phyloP scores from a whole-genome alignment of 2,888 invertebrate species.

The Drosophila setosimentum region DNA sequence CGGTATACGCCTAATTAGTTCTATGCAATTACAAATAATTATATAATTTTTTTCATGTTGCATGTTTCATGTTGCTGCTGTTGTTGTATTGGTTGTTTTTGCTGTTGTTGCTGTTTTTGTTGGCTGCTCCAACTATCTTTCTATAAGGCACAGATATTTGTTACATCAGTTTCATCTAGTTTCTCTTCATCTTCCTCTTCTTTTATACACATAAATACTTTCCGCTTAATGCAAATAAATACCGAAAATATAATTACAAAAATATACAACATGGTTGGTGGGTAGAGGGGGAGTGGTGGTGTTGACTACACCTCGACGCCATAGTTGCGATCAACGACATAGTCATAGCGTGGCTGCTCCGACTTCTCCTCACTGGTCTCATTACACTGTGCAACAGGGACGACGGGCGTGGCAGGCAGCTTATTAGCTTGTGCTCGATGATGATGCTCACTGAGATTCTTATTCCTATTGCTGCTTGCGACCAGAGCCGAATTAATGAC shows the following conservation, averaged over 20 bases:
- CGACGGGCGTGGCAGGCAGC: slow-evolving; percentile 44
- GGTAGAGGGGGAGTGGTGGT: slow-evolving; percentile 22
- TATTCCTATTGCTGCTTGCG: slow-evolving; percentile 84
- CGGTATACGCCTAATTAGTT: slow-evolving; percentile 48
- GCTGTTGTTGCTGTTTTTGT: slow-evolving; percentile 28
- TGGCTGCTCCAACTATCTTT: slow-evolving; percentile 55
- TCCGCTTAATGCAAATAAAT: slow-evolving; percentile 77
- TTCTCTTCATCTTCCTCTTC: slow-evolving; percentile 31
- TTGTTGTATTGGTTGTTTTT: slow-evolving; percentile 32
- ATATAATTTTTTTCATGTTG: slow-evolving; percentile 64
- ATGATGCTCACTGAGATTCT: slow-evolving; percentile 84
- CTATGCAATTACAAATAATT: slow-evolving; percentile 45
- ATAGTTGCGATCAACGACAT: slow-evolving; percentile 92
- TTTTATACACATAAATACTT: slow-evolving; percentile 78
- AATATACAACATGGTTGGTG: slow-evolving; percentile 70
- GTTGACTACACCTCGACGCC: slow-evolving; percentile 91
- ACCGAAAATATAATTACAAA: slow-evolving; percentile 74
- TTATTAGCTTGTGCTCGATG: slow-evolving; percentile 66
- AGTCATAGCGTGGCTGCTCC: slow-evolving; percentile 88
- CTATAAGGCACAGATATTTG: slow-evolving; percentile 77
- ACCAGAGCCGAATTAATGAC: slow-evolving; percentile 83
- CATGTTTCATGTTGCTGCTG: slow-evolving; percentile 29
- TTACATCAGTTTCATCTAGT: slow-evolving; percentile 72
- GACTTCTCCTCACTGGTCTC: slow-evolving; percentile 32
- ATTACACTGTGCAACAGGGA: slow-evolving; percentile 6